Base-by-base conservation (phyloP, 2,797 vertebrate species). In the Sitta carolinensis region DNA sequence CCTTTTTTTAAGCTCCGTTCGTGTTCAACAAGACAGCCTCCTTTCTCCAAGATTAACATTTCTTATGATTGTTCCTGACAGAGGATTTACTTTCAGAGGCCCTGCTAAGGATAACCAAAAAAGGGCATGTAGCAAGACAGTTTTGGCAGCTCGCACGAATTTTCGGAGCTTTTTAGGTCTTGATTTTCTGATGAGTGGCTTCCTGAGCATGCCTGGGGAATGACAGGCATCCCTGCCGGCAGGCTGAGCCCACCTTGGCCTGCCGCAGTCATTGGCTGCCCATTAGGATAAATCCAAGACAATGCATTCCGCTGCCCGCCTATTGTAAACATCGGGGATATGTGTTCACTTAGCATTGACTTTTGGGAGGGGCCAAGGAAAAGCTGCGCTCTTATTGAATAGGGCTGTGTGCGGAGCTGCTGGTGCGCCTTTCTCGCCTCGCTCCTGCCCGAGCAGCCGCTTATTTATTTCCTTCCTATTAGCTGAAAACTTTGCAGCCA, bases 21-120 rank as follows among this genome's bases (percentile, higher is more conserved):
- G 89, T 91, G 94, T 97, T 95, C 94, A 92, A 85, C 96, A 95
- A 96, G 97, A 97, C 97, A 97, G 96, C 91, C 96, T 96, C 97
- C 97, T 84, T 96, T 96, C 97, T 95, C 96, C 79, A 98, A 98
- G 98, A 99, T 98, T 97, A 98, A 98, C 98, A 97, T 98, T 98
- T 98, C 98, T 97, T 98, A 97, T 98, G 98, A 99, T 98, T 97
- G 97, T 95, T 98, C 96, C 96, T 98, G 98, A 99, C 98, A 98
- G 97, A 98, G 98, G 97, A 98, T 98, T 98, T 98, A 98, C 98
- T 98, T 98, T 97, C 98, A 97, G 98, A 98, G 98, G 98, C 98
- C 98, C 97, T 94, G 97, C 94, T 90, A 98, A 98, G 98, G 98
- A 98, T 98, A 98, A 98, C 98, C 98, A 98, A 98, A 98, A 98